These are phyloP conservation scores for Isichthys henryi DNA, from an alignment of 2,113 vertebrate genomes.

Conservation along the genomic window DNA sequence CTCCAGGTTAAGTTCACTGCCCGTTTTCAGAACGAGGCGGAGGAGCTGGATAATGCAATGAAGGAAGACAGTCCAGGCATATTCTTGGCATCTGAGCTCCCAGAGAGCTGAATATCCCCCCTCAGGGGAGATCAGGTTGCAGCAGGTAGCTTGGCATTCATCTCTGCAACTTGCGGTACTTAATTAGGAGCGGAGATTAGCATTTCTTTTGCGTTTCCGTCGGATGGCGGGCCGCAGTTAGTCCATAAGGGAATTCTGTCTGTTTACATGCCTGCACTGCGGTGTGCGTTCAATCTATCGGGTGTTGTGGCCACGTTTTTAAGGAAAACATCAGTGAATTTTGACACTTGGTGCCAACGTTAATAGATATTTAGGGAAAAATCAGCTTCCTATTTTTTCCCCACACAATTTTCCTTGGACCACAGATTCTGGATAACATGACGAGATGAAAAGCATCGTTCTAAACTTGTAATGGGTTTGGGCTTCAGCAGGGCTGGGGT, in stretches of 20 bases:
- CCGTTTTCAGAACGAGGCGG: slow-evolving; percentile 25
- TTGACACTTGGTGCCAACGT: neutral
- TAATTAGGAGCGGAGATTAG: slow-evolving; percentile 47
- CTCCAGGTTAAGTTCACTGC: neutral
- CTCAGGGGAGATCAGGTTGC: slow-evolving; percentile 43
- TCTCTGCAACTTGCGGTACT: slow-evolving; percentile 43
- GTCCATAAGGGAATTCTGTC: neutral
- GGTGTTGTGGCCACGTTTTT: neutral
- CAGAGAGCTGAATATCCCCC: slow-evolving; percentile 38
- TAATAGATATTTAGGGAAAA: neutral
- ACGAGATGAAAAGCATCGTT: neutral
- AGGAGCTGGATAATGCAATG: slow-evolving; percentile 43
- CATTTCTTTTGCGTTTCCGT: neutral
- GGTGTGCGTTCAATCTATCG: neutral
- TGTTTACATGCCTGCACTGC: neutral
- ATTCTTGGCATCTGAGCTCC: slow-evolving; percentile 48
- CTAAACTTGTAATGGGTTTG: neutral
- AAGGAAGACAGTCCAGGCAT: slow-evolving; percentile 47
- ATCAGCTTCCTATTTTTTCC: neutral
- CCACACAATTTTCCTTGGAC: neutral
- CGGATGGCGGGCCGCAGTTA: neutral
- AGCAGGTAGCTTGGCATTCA: slow-evolving; percentile 50
- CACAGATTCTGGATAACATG: neutral
- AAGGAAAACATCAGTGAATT: neutral
- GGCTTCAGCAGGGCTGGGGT: too few species aligned